Evolutionary conservation across 2,888 invertebrate genomes (phyloP).

Genomic region (Proisotoma minuta): DNA sequence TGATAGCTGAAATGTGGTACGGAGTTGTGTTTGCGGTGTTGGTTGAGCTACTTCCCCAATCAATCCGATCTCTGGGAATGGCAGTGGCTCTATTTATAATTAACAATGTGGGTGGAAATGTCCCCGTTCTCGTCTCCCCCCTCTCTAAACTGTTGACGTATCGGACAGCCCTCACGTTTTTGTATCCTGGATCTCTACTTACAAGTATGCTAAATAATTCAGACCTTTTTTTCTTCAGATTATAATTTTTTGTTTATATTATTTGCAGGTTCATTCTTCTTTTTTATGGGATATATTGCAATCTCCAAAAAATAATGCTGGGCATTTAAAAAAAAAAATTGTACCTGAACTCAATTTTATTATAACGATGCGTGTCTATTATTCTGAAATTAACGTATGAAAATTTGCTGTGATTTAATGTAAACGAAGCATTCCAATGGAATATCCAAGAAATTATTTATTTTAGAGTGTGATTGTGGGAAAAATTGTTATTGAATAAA

Average conservation of each 20-base stretch:
- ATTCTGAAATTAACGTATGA: too few species aligned
- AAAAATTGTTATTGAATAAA: too few species aligned
- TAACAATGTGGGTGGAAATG: conserved; percentile 86
- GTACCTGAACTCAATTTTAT: too few species aligned
- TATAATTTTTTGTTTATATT: not conserved
- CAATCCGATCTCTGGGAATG: conserved; percentile 75
- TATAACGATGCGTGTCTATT: too few species aligned
- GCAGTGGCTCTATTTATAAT: conserved; percentile 85
- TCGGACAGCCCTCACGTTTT: conserved; percentile 76
- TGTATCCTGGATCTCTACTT: conserved; percentile 81
- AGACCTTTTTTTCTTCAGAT: not conserved
- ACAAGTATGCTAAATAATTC: conserved; percentile 58
- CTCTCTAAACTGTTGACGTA: conserved; percentile 76
- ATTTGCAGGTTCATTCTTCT: not conserved
- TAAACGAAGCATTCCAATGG: too few species aligned
- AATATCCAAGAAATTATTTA: too few species aligned
- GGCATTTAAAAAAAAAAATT: too few species aligned
- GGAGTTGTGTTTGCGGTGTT: conserved; percentile 85
- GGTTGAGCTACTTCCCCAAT: conserved; percentile 78
- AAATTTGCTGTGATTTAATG: too few species aligned
- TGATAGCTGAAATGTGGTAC: conserved; percentile 87
- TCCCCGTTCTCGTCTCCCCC: conserved; percentile 81
- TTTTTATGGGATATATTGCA: not conserved
- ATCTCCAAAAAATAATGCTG: not conserved
- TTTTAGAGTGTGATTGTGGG: too few species aligned